phyloP scores from a whole-genome alignment of 2,797 vertebrate genomes.

The Parambassis ranga region DNA sequence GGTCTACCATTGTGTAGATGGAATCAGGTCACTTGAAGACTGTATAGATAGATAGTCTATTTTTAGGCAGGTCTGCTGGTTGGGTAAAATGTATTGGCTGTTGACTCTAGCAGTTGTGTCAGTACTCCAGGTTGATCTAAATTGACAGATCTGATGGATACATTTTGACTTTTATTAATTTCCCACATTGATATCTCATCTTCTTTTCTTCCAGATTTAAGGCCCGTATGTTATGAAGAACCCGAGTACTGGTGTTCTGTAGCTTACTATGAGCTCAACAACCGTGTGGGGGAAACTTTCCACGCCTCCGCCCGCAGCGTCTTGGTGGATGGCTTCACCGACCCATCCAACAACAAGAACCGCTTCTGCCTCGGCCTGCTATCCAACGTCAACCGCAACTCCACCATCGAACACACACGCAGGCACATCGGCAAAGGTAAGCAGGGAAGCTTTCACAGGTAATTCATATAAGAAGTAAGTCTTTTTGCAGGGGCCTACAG shows the following conservation, averaged over 20 bases:
- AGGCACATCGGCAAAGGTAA: slow-evolving; percentile 97
- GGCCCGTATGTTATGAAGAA: slow-evolving; percentile 96
- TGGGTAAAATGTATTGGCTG: no score
- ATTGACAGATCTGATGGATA: no score
- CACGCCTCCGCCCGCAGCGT: slow-evolving; percentile 93
- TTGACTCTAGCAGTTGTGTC: no score
- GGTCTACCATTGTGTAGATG: no score
- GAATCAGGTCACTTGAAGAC: no score
- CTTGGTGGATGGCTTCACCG: slow-evolving; percentile 95
- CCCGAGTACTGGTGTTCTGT: slow-evolving; percentile 97
- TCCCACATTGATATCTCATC: neutral
- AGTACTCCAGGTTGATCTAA: no score
- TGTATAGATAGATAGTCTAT: no score
- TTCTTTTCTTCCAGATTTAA: slow-evolving; percentile 80
- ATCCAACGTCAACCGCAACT: slow-evolving; percentile 98
- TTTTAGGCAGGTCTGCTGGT: no score
- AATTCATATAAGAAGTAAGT: neutral
- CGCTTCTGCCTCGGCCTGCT: slow-evolving; percentile 97
- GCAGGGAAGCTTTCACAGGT: neutral
- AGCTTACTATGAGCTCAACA: slow-evolving; percentile 98
- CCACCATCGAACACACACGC: slow-evolving; percentile 96
- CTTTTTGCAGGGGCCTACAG: no score
- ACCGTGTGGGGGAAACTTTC: slow-evolving; percentile 94
- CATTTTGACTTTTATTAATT: no score
- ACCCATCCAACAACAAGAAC: slow-evolving; percentile 96